phyloP scores from a whole-genome alignment of 1,140 invertebrate species.

The Drosophila serrata region DNA sequence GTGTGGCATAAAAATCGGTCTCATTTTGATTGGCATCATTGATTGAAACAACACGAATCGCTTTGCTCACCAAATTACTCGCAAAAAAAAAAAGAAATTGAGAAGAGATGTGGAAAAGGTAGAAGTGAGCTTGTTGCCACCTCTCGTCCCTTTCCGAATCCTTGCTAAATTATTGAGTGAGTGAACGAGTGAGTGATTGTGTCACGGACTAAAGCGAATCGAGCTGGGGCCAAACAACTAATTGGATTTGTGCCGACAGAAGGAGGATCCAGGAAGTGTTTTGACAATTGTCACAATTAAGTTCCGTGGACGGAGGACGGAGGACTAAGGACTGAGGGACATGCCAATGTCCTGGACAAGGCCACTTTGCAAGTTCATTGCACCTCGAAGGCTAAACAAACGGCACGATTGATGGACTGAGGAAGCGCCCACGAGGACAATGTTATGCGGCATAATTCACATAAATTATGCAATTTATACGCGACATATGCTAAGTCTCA shows the following conservation, averaged over 20 bases:
- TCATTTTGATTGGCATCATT: conserved; percentile 82
- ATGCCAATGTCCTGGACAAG: conserved; percentile 78
- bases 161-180: conserved; percentile 60
- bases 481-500: conserved; percentile 72
- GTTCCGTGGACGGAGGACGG: conserved; percentile 32
- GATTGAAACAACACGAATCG: conserved; percentile 82
- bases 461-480: conserved; percentile 84
- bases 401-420: conserved; percentile 27
- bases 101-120: conserved; percentile 19
- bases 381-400: conserved; percentile 69
- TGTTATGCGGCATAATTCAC: conserved; percentile 81
- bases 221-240: conserved; percentile 50
- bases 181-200: conserved; percentile 69
- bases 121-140: conserved; percentile 59
- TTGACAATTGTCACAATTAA: conserved; percentile 80
- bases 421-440: conserved; percentile 27
- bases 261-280: conserved; percentile 63
- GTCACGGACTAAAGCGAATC: conserved; percentile 58
- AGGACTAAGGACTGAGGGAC: conserved; percentile 22
- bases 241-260: conserved; percentile 70
- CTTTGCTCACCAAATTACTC: conserved; percentile 73
- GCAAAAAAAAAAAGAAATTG: no score
- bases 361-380: conserved; percentile 79
- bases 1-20: conserved; percentile 68
- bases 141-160: conserved; percentile 21